These are phyloP conservation scores for Xiphorhynchus elegans DNA, from an alignment of 2,113 vertebrate species.

Conservation along the genomic window DNA sequence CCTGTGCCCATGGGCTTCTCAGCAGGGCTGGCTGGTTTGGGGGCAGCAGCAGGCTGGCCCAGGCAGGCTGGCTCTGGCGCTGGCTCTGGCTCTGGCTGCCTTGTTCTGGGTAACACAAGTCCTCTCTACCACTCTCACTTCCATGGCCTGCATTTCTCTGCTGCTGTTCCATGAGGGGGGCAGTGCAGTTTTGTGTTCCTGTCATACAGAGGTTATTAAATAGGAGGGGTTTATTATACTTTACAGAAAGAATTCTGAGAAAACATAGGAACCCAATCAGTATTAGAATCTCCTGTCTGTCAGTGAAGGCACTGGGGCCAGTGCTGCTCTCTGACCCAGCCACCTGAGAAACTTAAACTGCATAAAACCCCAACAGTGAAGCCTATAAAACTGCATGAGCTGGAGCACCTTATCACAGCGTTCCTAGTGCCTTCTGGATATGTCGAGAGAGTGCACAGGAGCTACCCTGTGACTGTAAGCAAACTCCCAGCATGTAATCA, in stretches of 20 bases:
- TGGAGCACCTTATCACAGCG: neutral
- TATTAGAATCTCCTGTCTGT: neutral
- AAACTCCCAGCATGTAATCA: neutral
- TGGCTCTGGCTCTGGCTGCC: neutral
- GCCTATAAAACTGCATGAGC: neutral
- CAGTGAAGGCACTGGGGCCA: neutral
- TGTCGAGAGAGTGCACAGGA: neutral
- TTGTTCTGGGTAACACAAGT: neutral
- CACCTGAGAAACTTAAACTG: neutral
- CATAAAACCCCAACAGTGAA: neutral
- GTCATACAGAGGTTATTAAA: neutral
- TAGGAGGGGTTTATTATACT: neutral
- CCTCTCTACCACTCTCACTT: fast-evolving
- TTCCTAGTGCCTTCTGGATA: neutral
- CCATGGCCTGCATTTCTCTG: neutral
- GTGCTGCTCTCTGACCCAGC: neutral
- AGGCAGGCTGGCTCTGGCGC: neutral
- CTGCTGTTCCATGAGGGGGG: neutral
- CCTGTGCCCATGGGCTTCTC: neutral
- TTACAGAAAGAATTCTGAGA: neutral
- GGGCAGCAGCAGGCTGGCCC: neutral
- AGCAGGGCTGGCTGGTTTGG: neutral
- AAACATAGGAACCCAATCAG: neutral
- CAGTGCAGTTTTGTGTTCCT: neutral
- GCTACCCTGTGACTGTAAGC: neutral